Base-by-base conservation (phyloP, 2,797 vertebrate genomes). In the Platyrinchus mystaceus region DNA sequence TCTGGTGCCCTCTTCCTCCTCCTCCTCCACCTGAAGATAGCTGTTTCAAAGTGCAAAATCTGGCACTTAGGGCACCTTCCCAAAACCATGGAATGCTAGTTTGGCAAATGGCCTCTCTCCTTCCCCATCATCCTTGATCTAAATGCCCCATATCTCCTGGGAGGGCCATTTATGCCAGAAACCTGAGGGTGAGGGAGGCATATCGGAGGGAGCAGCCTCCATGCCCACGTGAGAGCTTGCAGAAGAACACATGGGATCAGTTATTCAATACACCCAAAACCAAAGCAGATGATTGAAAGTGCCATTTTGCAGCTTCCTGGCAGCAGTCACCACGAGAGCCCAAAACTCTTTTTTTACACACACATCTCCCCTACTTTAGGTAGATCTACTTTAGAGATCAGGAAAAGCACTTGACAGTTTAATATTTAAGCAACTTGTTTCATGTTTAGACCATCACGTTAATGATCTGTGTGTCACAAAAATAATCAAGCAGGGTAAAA, bases 401-500 rank as follows among this genome's bases (percentile, higher is more conserved):
- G 39, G 73, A 82, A 84, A 89, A 93, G 14, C 12, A 84, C 9
- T 70, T 90, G 84, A 76, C 85, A 91, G 47, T 84, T 94, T 89
- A 85, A 91, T 91, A 94, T 55, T 94, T 73, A 75, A 95, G 59
- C 70, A 90, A 73, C 34, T 80, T 92, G 46, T 81, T 89, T 95
- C 73, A 58, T 79, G 46, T 88, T 94, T 84, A 88, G 69, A 49
- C 24, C 44, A 75, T 43, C 87, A 82, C 5, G 5, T 52, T 91
- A 92, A 94, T 55, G 79, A 94, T 91, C 62, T 43, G 6, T 36
- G 32, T 93, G 91, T 89, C 91, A 93, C 82, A 92, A 89, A 76
- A 95, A 46, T 88, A 92, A 95, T 95, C 94, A 92, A 94, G 82
- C 43, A 18, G 59, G 63, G 69, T 73, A 52, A 73, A 87, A 92